These are phyloP conservation scores for Tholera decimalis DNA, from an alignment of 2,888 invertebrate species.

Conservation along the genomic window DNA sequence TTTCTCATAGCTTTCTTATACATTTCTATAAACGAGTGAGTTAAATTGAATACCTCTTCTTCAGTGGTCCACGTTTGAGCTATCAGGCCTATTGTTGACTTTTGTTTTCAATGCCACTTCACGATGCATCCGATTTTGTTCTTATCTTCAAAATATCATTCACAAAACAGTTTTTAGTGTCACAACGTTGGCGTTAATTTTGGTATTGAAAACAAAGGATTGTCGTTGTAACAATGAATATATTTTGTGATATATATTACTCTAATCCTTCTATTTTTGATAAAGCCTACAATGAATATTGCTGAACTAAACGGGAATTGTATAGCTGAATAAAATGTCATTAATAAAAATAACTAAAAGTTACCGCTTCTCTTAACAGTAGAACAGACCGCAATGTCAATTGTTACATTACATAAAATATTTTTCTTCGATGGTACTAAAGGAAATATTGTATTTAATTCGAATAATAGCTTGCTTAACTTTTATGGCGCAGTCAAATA, in stretches of 20 bases:
- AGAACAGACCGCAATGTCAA: constrained; percentile 74
- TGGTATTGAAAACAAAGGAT: constrained; percentile 87
- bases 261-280: constrained; percentile 91
- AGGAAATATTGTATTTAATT: constrained; percentile 39
- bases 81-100: constrained; percentile 85
- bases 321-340: constrained; percentile 78
- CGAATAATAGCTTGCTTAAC: constrained; percentile 40
- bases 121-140: constrained; percentile 50
- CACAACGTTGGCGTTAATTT: constrained; percentile 49
- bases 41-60: constrained; percentile 88
- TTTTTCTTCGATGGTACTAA: constrained; percentile 63
- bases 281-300: constrained; percentile 88
- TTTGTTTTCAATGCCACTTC: constrained; percentile 86
- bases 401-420: constrained; percentile 66
- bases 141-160: constrained; percentile 27
- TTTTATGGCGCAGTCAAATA: constrained; percentile 14
- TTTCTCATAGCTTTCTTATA: constrained; percentile 63
- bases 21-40: constrained; percentile 77
- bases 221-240: constrained; percentile 88
- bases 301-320: constrained; percentile 85
- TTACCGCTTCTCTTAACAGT: constrained; percentile 71
- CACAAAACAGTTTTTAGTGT: constrained; percentile 27
- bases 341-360: constrained; percentile 47
- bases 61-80: constrained; percentile 88
- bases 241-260: constrained; percentile 91